Conservation (phyloP, 2,888 invertebrate species). For the Psylliodes chrysocephalus region DNA sequence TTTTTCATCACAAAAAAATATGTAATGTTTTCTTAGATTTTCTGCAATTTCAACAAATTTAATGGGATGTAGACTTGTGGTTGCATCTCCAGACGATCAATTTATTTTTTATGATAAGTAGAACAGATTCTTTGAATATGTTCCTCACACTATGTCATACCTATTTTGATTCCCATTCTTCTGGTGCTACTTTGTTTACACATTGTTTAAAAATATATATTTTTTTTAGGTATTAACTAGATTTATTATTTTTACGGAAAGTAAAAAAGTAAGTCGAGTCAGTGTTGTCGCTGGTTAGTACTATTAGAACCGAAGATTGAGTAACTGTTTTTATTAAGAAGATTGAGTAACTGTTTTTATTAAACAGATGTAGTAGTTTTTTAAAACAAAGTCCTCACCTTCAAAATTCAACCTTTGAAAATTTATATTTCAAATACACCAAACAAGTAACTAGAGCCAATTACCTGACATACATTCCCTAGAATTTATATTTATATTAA, state of each 20-base stretch:
- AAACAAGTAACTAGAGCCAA: conserved; percentile 26
- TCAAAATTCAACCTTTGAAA: conserved; percentile 2
- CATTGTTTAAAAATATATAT: too few species aligned
- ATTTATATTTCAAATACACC: conserved; percentile 25
- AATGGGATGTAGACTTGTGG: too few species aligned
- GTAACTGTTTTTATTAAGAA: conserved; percentile 16
- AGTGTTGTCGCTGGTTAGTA: conserved; percentile 47
- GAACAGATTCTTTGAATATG: too few species aligned
- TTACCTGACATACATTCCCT: conserved; percentile 19
- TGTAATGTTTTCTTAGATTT: too few species aligned
- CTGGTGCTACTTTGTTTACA: too few species aligned
- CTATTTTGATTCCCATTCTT: too few species aligned
- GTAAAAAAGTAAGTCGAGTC: conserved; percentile 44
- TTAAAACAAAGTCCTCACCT: conserved; percentile 11
- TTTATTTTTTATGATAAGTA: too few species aligned
- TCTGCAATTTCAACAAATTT: too few species aligned
- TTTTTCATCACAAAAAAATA: too few species aligned
- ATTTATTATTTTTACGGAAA: conserved; percentile 26
- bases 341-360: conserved; percentile 14
- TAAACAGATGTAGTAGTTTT: conserved; percentile 25
- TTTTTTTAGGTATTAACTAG: conserved; percentile 21
- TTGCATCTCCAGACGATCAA: too few species aligned
- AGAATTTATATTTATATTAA: conserved; percentile 7
- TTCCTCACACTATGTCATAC: too few species aligned
- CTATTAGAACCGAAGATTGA: conserved; percentile 19